Conservation (phyloP, 1,140 invertebrate genomes). For the Drosophila cardini region DNA sequence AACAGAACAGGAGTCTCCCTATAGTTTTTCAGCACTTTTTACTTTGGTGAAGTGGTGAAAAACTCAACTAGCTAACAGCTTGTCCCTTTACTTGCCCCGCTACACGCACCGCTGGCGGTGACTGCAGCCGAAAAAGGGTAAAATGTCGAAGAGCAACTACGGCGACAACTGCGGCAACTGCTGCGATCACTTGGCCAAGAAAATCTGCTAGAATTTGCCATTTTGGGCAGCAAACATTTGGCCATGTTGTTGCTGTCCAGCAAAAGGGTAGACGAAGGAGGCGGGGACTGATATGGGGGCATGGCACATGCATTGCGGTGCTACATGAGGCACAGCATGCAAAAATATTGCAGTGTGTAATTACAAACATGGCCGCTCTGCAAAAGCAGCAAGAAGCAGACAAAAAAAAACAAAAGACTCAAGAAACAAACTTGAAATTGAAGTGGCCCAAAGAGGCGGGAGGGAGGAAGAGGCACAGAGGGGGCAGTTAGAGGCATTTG, state of each 20-base stretch:
- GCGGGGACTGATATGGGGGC: not conserved
- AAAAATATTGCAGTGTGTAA: constrained; percentile 43
- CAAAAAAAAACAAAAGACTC: constrained; percentile 48
- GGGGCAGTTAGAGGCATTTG: not conserved
- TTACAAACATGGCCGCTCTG: constrained; percentile 60
- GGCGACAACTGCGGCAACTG: not conserved
- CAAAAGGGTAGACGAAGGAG: constrained; percentile 11
- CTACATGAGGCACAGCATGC: constrained; percentile 2
- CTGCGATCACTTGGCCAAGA: constrained; percentile 17
- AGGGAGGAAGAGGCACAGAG: not conserved
- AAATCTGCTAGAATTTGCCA: constrained; percentile 79
- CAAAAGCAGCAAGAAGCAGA: not conserved
- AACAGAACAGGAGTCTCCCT: too few relatives aligned
- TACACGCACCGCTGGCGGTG: constrained; percentile 2
- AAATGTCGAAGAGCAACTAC: constrained; percentile 55
- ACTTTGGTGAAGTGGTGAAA: not conserved
- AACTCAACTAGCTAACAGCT: constrained; percentile 12
- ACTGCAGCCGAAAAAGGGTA: constrained; percentile 63
- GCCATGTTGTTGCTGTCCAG: constrained; percentile 55
- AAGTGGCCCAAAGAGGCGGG: not conserved
- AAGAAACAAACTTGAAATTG: constrained; percentile 44
- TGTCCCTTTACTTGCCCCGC: constrained; percentile 9
- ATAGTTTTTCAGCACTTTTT: not conserved
- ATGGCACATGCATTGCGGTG: constrained; percentile 9
- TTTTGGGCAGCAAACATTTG: constrained; percentile 75